These are phyloP conservation scores for Cavia porcellus DNA, from an alignment of 2,113 vertebrate species.

Conservation along the genomic window DNA sequence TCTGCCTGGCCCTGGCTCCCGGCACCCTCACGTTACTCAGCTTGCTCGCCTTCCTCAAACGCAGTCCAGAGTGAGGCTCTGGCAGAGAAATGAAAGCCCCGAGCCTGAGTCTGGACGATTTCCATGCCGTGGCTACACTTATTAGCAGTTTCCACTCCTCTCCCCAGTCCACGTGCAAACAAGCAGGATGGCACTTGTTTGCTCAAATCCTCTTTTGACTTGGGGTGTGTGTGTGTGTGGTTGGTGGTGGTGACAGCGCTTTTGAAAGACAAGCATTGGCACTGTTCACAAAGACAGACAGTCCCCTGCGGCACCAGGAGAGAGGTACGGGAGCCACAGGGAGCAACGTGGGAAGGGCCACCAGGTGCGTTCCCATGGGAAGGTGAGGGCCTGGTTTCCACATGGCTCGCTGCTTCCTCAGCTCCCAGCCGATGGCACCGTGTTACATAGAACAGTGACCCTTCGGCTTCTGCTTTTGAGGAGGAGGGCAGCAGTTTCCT, in stretches of 20 bases:
- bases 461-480: background rate
- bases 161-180: constrained; percentile 48
- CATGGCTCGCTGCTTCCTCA: background rate
- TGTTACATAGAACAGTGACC: background rate
- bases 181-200: constrained; percentile 60
- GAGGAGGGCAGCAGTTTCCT: background rate
- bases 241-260: background rate
- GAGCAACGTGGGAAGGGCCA: constrained; percentile 1
- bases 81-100: constrained; percentile 57
- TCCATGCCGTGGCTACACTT: constrained; percentile 73
- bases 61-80: constrained; percentile 47
- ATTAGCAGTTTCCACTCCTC: constrained; percentile 73
- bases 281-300: constrained; percentile 57
- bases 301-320: background rate
- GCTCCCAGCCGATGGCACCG: background rate
- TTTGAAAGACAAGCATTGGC: constrained; percentile 70
- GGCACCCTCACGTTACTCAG: background rate
- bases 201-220: background rate
- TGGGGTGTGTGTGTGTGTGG: background rate
- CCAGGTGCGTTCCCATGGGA: background rate
- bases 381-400: background rate
- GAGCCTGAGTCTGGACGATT: constrained; percentile 57
- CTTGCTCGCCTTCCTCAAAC: constrained; percentile 30
- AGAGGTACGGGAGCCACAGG: background rate
- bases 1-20: background rate